These are phyloP conservation scores for Ptychobarbus kaznakovi DNA, from an alignment of 2,797 vertebrate species.

Conservation along the genomic window DNA sequence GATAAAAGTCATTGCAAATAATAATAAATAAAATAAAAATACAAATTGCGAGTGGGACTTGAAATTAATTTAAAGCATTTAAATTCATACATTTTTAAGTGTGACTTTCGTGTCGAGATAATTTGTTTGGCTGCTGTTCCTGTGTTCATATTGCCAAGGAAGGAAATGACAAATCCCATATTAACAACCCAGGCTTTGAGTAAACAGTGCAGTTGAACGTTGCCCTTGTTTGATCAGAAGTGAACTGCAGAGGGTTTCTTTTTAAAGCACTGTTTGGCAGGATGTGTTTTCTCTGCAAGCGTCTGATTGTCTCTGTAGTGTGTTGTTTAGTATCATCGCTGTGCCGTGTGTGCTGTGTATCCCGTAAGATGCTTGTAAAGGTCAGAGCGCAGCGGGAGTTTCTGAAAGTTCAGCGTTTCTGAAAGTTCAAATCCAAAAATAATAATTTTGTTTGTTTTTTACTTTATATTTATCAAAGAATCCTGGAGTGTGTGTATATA, in stretches of 20 bases:
- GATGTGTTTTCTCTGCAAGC: slow-evolving; percentile 39
- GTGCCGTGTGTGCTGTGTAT: slow-evolving; percentile 40
- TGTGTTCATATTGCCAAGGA: background rate
- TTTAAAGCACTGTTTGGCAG: slow-evolving; percentile 14
- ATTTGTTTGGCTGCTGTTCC: background rate
- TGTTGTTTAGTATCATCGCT: slow-evolving; percentile 37
- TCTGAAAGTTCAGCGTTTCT: slow-evolving; percentile 42
- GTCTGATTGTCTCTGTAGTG: slow-evolving; percentile 34
- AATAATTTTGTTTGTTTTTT: no score
- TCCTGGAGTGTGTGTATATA: no score
- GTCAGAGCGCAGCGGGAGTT: slow-evolving; percentile 54
- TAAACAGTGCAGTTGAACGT: slow-evolving; percentile 21
- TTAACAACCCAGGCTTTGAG: slow-evolving; percentile 11
- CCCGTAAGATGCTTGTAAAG: slow-evolving; percentile 47
- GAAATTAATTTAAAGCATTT: background rate
- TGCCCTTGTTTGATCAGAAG: slow-evolving; percentile 1
- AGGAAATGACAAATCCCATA: slow-evolving; percentile 7
- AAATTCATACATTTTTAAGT: background rate
- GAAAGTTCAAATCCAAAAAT: no score
- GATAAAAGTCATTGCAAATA: background rate
- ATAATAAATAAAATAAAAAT: no score
- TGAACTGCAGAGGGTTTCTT: background rate
- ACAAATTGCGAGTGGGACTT: background rate
- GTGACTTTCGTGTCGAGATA: background rate
- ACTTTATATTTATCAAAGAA: no score